These are phyloP conservation scores for Cottus gobio DNA, from an alignment of 2,113 vertebrate species.

Conservation along the genomic window DNA sequence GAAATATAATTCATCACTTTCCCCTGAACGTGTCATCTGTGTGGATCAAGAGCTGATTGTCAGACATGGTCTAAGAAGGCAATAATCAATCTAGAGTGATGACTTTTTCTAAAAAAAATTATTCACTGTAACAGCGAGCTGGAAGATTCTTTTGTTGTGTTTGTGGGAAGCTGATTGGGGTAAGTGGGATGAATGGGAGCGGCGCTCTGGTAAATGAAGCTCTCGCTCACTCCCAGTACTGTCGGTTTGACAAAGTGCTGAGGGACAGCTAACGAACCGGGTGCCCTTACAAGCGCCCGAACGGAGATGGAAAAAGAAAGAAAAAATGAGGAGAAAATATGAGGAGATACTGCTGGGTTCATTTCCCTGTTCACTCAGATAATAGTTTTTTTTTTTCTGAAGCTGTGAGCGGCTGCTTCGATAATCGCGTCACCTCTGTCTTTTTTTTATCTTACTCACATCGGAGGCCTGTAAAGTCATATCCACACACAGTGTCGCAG, in stretches of 20 bases:
- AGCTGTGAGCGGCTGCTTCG: slow-evolving; percentile 49
- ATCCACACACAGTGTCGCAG: slow-evolving; percentile 20
- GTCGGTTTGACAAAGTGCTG: slow-evolving; percentile 61
- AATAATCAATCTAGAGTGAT: not conserved
- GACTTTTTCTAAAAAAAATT: not conserved
- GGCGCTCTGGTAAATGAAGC: slow-evolving; percentile 57
- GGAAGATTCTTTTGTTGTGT: not conserved
- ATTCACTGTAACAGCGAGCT: not conserved
- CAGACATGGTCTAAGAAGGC: not conserved
- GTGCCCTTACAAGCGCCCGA: slow-evolving; percentile 43
- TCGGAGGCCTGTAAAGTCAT: slow-evolving; percentile 44
- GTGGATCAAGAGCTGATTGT: not conserved
- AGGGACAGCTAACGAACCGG: slow-evolving; percentile 57
- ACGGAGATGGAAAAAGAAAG: slow-evolving; percentile 7
- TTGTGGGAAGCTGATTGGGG: not conserved
- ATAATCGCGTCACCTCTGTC: slow-evolving; percentile 45
- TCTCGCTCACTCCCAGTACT: slow-evolving; percentile 38
- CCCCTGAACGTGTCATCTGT: not conserved
- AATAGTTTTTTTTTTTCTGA: slow-evolving; percentile 51
- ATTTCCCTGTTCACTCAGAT: slow-evolving; percentile 64
- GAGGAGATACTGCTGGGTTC: slow-evolving; percentile 43
- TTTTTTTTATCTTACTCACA: slow-evolving; percentile 54
- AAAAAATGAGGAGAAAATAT: no score
- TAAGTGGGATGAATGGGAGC: not conserved
- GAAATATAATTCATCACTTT: slow-evolving; percentile 4